Evolutionary conservation across 2,888 invertebrate species (phyloP), one percentile per base, ranked within the genome.

Genomic region (Eugnorisma glareosa): DNA sequence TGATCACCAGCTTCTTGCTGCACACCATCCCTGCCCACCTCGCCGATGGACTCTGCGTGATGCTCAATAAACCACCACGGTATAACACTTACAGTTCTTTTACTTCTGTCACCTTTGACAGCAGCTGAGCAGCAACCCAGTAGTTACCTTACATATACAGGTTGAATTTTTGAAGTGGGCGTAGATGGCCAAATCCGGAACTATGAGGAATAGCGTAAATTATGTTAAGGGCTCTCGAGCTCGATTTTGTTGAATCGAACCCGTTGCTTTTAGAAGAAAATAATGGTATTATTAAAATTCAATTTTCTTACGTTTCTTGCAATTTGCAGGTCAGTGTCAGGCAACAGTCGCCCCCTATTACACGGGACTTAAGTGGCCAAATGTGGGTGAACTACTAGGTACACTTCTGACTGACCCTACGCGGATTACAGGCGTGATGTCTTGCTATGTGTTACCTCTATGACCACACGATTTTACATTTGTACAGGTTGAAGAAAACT

Each of bases 11-110:
- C n/a, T 83, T 74, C 59, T n/a, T 86, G 0, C 61, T 86, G 0
- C 85, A 86, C 57, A 86, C 77, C 24, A 35, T 81, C 0, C 86
- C 85, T 37, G 81, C 86, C 3, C 57, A 69, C 45, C 57, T 86
- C 7, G 72, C 74, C 0, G 86, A 86, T 48, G 75, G 66, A 0
- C 3, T 67, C 24, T 79, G 78, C 31, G 61, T 75, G 4, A 7
- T 81, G 21, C 0, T 86, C 24, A 77, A 77, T 24, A 86, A 86
- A 59, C 99, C 82, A 98, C 98, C 79, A 97, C 97, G 89, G 97
- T 97, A 83, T n/a, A 10, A 31, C 4, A 11, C 4, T 61, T 35
- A 31, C 31, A 35, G 4, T 61, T 31, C 31, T 61, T 35, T 57
- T 15, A 28, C 15, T 15, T 15, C 7, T 7, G 28, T 28, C 15